Percentiles rank a stretch among this genome's conserved stretches.
These are phyloP conservation scores for Diachasma alloeum DNA, from an alignment of 1,140 invertebrate species.

Conservation along the genomic window DNA sequence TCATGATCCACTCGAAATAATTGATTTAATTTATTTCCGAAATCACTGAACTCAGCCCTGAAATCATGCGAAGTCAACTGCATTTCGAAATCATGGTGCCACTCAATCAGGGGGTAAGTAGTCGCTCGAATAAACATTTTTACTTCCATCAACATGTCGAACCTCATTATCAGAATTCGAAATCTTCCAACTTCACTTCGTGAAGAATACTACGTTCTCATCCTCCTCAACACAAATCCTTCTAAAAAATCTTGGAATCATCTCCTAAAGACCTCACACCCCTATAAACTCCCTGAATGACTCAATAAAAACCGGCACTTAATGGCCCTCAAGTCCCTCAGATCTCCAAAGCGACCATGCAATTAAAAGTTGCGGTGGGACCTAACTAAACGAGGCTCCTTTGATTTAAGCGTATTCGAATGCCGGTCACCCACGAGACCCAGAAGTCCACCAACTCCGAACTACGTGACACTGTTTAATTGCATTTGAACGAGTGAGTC, in stretches of 20 bases:
- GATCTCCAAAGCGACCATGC: neutral
- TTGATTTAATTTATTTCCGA: too few relatives aligned
- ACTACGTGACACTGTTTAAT: slow-evolving; percentile 53
- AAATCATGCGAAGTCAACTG: too few relatives aligned
- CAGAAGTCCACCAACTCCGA: neutral
- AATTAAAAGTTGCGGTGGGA: slow-evolving; percentile 17
- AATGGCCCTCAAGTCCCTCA: neutral
- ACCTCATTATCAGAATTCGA: neutral
- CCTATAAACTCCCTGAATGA: neutral
- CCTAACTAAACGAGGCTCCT: neutral
- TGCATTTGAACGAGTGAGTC: slow-evolving; percentile 43
- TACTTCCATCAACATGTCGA: neutral
- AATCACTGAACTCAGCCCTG: too few relatives aligned
- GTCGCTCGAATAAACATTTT: too few relatives aligned
- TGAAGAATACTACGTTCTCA: neutral
- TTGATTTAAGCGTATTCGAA: too few relatives aligned
- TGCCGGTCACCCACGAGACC: too few relatives aligned
- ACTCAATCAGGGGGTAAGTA: too few relatives aligned
- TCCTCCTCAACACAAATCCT: neutral
- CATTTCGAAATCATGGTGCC: too few relatives aligned
- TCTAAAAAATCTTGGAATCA: neutral
- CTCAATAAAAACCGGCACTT: neutral
- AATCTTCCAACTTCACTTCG: too few relatives aligned
- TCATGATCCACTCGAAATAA: too few relatives aligned
- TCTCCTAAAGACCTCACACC: neutral